Percentiles rank a stretch among this genome's conserved stretches.
Evolutionary conservation across 1,140 invertebrate species (phyloP).

Genomic region (Drosophila chauvacae): DNA sequence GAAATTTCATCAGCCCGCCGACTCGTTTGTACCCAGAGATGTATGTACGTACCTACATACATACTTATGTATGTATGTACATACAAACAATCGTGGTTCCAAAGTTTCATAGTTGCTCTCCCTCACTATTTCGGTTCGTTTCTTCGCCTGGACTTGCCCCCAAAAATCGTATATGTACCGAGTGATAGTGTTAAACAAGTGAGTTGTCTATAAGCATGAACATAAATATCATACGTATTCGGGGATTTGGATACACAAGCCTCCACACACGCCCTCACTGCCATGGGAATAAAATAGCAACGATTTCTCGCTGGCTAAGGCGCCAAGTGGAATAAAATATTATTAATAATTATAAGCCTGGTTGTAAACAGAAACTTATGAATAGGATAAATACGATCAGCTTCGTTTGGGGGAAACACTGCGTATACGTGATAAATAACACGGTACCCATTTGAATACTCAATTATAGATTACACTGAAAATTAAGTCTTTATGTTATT

Average conservation of each 20-base stretch:
- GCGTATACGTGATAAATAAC: conserved; percentile 4
- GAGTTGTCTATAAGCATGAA: conserved; percentile 12
- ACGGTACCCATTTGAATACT: background rate
- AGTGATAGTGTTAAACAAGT: conserved; percentile 22
- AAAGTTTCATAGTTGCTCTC: conserved; percentile 11
- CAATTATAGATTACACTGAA: background rate
- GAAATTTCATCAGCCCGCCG: conserved; percentile 40
- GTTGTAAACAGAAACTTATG: background rate
- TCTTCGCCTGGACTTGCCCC: conserved; percentile 44
- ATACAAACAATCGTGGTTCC: background rate
- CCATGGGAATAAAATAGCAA: background rate
- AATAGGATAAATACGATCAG: background rate
- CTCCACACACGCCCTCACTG: conserved; percentile 21
- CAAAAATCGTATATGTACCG: conserved; percentile 46
- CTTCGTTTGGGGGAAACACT: background rate
- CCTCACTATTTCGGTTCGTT: conserved; percentile 13
- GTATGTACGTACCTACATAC: background rate
- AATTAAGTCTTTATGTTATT: background rate
- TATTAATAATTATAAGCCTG: background rate
- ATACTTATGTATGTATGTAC: background rate
- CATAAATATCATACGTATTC: conserved; percentile 35
- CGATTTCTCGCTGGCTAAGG: background rate
- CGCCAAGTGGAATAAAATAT: background rate
- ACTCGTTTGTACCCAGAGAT: conserved; percentile 7
- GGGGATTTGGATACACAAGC: conserved; percentile 18